A percentile compares a stretch with the other conserved stretches of the same genome.
These are phyloP conservation scores for Paratilapia polleni DNA, from an alignment of 2,113 vertebrate genomes.

Conservation along the genomic window DNA sequence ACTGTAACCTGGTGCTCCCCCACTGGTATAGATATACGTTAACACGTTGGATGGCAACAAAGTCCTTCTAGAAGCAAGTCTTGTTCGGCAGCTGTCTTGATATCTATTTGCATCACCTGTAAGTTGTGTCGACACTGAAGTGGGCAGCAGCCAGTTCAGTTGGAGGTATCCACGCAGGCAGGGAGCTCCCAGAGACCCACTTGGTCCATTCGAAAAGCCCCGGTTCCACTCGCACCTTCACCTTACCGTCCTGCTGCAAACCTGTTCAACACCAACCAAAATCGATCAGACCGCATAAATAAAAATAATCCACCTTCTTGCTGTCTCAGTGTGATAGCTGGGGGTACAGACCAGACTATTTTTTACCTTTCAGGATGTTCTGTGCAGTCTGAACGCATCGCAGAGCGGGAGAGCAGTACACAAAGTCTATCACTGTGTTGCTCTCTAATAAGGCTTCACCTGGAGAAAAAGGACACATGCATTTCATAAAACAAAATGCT, in stretches of 20 bases:
- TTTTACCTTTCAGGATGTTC: conserved; percentile 91
- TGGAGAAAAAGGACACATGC: conserved; percentile 57
- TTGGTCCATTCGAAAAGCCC: conserved; percentile 99
- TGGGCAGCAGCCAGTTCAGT: conserved; percentile 88
- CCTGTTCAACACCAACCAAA: conserved; percentile 74
- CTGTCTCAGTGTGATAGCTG: neutral
- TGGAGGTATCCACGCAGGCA: conserved; percentile 90
- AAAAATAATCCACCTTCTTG: neutral
- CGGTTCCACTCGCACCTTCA: conserved; percentile 91
- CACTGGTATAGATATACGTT: accelerated
- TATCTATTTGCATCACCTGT: conserved; percentile 69
- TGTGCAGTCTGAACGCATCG: conserved; percentile 96
- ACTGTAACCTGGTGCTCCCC: too few relatives aligned
- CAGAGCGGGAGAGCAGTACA: conserved; percentile 93
- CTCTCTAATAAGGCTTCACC: conserved; percentile 93
- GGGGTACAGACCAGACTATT: accelerated
- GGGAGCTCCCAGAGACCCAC: conserved; percentile 89
- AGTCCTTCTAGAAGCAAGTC: neutral
- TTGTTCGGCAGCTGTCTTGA: neutral
- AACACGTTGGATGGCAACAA: neutral
- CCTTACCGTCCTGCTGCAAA: conserved; percentile 90
- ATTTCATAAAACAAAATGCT: neutral
- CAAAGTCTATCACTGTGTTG: conserved; percentile 85
- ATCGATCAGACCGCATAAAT: neutral
- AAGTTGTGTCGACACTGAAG: conserved; percentile 92